Percentiles rank a stretch among this genome's conserved stretches.
Conservation (phyloP, 2,888 invertebrate species). For the Carcina quercana region DNA sequence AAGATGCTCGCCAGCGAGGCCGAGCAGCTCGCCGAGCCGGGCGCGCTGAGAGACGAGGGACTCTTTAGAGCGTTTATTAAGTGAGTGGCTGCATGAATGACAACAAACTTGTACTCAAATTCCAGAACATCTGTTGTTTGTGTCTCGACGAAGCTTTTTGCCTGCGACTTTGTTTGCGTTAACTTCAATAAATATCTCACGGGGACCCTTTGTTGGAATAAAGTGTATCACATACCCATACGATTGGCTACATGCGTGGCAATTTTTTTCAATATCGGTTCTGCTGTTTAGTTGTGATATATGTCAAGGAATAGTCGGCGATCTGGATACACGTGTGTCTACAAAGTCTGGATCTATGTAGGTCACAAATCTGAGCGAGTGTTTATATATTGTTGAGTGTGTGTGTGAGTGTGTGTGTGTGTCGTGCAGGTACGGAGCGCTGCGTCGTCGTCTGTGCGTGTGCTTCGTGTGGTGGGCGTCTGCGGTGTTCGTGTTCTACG, state of each 20-base stretch:
- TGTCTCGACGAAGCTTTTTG: too few relatives aligned
- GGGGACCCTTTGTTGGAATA: too few relatives aligned
- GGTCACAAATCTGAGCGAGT: not conserved
- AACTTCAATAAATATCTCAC: too few relatives aligned
- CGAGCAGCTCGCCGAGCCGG: conserved; percentile 29
- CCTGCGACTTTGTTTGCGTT: too few relatives aligned
- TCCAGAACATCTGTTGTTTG: too few relatives aligned
- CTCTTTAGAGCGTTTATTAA: conserved; percentile 45
- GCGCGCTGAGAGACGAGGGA: conserved; percentile 40
- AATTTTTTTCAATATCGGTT: too few relatives aligned
- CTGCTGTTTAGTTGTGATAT: not conserved
- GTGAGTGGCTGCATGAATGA: conserved; percentile 27
- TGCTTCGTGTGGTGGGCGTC: conserved; percentile 63
- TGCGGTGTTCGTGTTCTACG: conserved; percentile 65
- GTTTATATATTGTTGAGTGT: too few relatives aligned
- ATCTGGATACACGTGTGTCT: too few relatives aligned
- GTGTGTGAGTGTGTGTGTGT: too few relatives aligned
- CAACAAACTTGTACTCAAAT: not conserved
- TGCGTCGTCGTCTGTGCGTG: conserved; percentile 51
- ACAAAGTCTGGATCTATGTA: not conserved
- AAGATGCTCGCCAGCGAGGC: conserved; percentile 42
- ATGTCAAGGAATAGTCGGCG: too few relatives aligned
- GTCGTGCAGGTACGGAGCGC: conserved; percentile 39
- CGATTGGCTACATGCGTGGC: too few relatives aligned
- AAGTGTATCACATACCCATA: too few relatives aligned